Conservation (phyloP, 2,113 vertebrate species). For the Limanda limanda region DNA sequence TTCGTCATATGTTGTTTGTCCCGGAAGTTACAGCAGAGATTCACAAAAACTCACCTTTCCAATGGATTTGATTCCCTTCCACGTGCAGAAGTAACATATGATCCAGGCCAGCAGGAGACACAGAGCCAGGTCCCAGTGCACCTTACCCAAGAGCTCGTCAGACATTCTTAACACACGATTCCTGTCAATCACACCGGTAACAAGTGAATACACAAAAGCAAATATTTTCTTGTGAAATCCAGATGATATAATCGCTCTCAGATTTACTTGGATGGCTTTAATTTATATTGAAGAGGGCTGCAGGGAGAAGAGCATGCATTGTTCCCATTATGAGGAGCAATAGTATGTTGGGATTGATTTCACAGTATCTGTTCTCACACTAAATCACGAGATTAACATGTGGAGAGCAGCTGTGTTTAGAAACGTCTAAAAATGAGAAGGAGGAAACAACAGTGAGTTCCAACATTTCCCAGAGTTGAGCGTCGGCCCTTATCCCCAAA, state of each 20-base stretch:
- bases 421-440: too few species aligned
- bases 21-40: too few species aligned
- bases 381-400: slow-evolving; percentile 26
- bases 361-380: slow-evolving; percentile 14
- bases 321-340: slow-evolving; percentile 34
- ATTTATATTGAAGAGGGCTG: slow-evolving; percentile 9
- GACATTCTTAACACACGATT: slow-evolving; percentile 85
- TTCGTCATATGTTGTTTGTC: too few species aligned
- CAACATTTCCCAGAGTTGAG: too few species aligned
- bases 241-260: slow-evolving; percentile 7
- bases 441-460: too few species aligned
- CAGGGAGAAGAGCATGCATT: slow-evolving; percentile 14
- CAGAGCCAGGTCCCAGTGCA: slow-evolving; percentile 83
- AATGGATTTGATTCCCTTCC: slow-evolving; percentile 86
- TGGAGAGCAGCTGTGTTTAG: slow-evolving; percentile 6
- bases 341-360: slow-evolving; percentile 27
- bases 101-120: slow-evolving; percentile 84
- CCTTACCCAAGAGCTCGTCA: slow-evolving; percentile 77
- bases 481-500: too few species aligned
- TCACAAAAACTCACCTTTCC: slow-evolving; percentile 79
- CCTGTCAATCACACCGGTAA: slow-evolving; percentile 67
- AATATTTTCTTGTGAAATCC: background rate
- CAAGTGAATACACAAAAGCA: background rate
- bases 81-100: slow-evolving; percentile 89
- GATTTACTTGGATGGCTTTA: slow-evolving; percentile 30